These are phyloP conservation scores for Tenthredo livida DNA, from an alignment of 2,888 invertebrate species.

Conservation along the genomic window DNA sequence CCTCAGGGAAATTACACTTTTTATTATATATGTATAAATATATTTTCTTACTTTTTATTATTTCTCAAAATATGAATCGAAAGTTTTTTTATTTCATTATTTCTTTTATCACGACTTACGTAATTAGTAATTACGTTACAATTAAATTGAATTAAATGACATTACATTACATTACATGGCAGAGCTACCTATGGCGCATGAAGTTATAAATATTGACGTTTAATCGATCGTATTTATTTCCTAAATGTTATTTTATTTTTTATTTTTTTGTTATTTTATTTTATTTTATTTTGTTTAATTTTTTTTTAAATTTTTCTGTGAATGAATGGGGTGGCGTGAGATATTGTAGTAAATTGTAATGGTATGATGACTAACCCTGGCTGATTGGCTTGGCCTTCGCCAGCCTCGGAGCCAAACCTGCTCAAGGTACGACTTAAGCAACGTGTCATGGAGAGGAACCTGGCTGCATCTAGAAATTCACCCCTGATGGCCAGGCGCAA, in stretches of 20 bases:
- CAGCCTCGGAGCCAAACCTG: conserved; percentile 98
- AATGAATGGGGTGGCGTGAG: conserved; percentile 50
- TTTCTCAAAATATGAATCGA: background rate
- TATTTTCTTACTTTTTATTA: background rate
- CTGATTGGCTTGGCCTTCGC: conserved; percentile 75
- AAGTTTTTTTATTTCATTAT: background rate
- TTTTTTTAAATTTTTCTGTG: background rate
- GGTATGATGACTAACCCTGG: conserved; percentile 74
- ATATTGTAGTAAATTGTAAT: conserved; percentile 65
- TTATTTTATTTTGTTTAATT: background rate
- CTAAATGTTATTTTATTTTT: conserved; percentile 1
- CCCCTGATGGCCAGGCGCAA: conserved; percentile 92
- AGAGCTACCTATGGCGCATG: conserved; percentile 14
- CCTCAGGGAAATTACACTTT: background rate
- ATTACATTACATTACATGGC: background rate
- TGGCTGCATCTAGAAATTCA: conserved; percentile 85
- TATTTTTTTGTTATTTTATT: background rate
- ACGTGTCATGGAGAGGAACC: conserved; percentile 93
- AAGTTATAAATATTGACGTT: background rate
- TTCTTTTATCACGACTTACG: background rate
- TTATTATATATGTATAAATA: background rate
- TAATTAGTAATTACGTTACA: background rate
- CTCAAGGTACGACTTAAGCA: conserved; percentile 95
- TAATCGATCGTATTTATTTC: background rate
- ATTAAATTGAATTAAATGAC: background rate